Evolutionary conservation across 2,113 vertebrate species (phyloP).

Genomic region (Xenopus borealis): DNA sequence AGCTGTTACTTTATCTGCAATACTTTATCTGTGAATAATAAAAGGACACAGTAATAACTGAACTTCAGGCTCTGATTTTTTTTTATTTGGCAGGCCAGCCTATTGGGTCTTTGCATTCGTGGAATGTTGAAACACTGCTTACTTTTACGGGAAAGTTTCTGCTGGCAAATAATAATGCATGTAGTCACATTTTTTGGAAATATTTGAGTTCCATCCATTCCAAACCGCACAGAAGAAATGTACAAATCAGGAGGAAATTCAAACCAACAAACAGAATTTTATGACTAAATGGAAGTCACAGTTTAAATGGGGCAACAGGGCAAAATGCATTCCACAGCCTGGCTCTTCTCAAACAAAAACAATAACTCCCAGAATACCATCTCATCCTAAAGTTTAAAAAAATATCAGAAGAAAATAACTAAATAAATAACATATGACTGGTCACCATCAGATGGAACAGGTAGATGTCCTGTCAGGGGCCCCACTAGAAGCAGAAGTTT

Average conservation of each 20-base stretch:
- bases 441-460: too few relatives aligned
- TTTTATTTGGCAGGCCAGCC: constrained; percentile 5
- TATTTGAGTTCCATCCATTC: constrained; percentile 17
- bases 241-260: not conserved
- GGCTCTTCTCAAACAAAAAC: too few relatives aligned
- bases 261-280: constrained; percentile 5
- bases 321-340: too few relatives aligned
- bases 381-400: too few relatives aligned
- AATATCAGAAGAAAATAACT: too few relatives aligned
- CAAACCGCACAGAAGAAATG: constrained; percentile 22
- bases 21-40: constrained; percentile 27
- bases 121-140: constrained; percentile 20
- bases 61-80: not conserved
- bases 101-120: not conserved
- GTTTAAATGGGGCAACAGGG: too few relatives aligned
- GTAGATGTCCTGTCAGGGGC: too few relatives aligned
- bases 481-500: too few relatives aligned
- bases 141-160: constrained; percentile 37
- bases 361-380: too few relatives aligned
- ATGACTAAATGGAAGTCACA: not conserved
- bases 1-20: constrained; percentile 18
- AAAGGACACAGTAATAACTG: constrained; percentile 26
- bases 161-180: constrained; percentile 30
- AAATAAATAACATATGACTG: too few relatives aligned
- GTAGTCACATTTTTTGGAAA: constrained; percentile 37